Base-by-base conservation (phyloP, 2,797 vertebrate species). In the Eleutherodactylus coqui region DNA sequence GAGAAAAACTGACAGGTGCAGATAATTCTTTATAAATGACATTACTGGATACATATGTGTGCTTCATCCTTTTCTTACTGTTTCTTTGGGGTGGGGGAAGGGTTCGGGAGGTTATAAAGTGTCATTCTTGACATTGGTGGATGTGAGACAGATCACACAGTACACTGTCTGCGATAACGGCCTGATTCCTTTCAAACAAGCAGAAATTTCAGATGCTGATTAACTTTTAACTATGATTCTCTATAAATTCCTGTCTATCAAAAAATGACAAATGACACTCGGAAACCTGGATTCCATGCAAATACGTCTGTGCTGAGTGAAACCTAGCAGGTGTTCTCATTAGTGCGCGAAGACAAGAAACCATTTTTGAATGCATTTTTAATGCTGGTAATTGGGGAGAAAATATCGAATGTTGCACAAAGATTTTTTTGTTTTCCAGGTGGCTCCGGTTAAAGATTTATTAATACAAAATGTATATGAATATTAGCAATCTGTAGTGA, bases 271-370 rank as follows among this genome's bases (percentile, higher is more conserved):
- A 93, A 93, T 89, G 92, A 93, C 92, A 90, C 88, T 89, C 89
- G 90, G 90, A 94, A 93, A 91, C 89, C 92, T 93, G 91, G 92
- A 93, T 92, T 90, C 90, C 82, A 92, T 94, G 93, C 93, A 95
- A 93, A 94, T 94, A 90, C 91, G 91, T 90, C 90, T 89, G 90
- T 45, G 87, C 76, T 79, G 91, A 90, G 90, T 90, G 90, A 89
- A 93, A 91, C 90, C 91, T 94, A 93, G 93, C 94, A 95, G 93
- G 94, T 94, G 93, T 95, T 95, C 92, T 93, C 92, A 93, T 94
- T 94, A 94, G 92, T 90, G 92, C 93, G 93, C 93, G 91, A 91
- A 94, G 93, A 93, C 93, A 92, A 91, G 91, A 92, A 94, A 92
- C 92, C 78, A 92, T 92, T 92, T 91, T 91, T 92, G 90, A 93